Evolutionary conservation across 2,113 vertebrate species (phyloP), one percentile per base, ranked within the genome.

Genomic region (Scomber scombrus): DNA sequence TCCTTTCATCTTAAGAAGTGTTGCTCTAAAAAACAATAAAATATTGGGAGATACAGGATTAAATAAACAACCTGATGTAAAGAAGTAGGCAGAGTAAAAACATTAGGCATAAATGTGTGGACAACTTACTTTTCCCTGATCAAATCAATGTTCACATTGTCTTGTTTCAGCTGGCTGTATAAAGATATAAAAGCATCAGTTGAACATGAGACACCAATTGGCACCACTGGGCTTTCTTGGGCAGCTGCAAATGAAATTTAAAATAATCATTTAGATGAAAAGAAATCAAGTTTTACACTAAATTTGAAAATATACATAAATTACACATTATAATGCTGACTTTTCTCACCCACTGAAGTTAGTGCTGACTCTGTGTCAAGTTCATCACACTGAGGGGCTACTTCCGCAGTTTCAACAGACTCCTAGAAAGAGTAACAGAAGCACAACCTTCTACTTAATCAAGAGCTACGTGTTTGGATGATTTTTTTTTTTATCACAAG

Each of bases 61-160:
- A 19, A 54, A 52, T 34, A 21, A 14, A 2, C 2, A 16, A 5
- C 2, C 2, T 46, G 3, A 0, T 16, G 3, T 14, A 45, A 10
- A 40, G 9, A 64, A 43, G 40, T 11, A 13, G 11, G 0, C 2
- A 63, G 11, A 14, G 26, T 11, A 21, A 46, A 60, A 60, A 10
- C 18, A 21, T 26, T 13, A 9, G 1, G 4, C 19, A 55, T 3
- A 15, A 61, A 19, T 61, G 23, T 19, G 19, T 23, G 10, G 19
- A 40, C 54, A 23, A 71, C 85, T 43, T 74, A 85, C 88, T 80
- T 85, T 67, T 87, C 51, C 11, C 11, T 77, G 26, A 73, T 70
- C 5, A 82, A 12, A 10, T 78, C 34, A 12, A 45, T 12, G 9
- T 77, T 73, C 12, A 21, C 26, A 56, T 74, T 9, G 0, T 63